These are phyloP conservation scores for Nomada ferruginata DNA, from an alignment of 2,888 invertebrate genomes.

Conservation along the genomic window DNA sequence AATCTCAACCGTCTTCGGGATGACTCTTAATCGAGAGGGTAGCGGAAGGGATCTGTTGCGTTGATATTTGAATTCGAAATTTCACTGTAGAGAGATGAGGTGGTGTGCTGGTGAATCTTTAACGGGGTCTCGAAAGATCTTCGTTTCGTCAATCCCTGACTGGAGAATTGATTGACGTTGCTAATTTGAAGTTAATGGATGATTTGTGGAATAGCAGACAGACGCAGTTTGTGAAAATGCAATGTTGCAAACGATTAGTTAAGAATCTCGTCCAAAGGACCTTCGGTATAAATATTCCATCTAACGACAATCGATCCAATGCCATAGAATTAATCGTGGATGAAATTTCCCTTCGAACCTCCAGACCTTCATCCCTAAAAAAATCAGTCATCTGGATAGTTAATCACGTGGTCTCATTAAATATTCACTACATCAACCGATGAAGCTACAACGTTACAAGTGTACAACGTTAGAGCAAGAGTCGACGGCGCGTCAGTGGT, in stretches of 20 bases:
- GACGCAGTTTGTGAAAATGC: no score
- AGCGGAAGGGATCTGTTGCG: neutral
- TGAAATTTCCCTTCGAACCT: no score
- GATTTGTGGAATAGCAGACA: no score
- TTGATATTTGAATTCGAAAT: constrained; percentile 22
- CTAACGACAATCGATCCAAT: no score
- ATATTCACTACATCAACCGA: neutral
- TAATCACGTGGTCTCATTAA: neutral
- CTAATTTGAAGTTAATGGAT: no score
- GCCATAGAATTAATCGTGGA: no score
- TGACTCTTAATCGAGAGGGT: neutral
- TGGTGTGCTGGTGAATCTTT: neutral
- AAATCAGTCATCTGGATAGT: no score
- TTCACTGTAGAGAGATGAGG: neutral
- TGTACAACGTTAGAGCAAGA: neutral
- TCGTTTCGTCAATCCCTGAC: neutral
- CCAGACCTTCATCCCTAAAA: no score
- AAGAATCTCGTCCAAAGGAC: no score
- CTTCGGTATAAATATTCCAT: no score
- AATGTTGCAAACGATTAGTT: no score
- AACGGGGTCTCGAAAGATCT: neutral
- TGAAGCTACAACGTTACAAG: neutral
- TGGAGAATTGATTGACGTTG: neutral
- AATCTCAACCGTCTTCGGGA: constrained; percentile 49
- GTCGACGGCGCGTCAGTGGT: neutral